Evolutionary conservation across 2,797 vertebrate genomes (phyloP).

Genomic region (Eulemur rubriventer): DNA sequence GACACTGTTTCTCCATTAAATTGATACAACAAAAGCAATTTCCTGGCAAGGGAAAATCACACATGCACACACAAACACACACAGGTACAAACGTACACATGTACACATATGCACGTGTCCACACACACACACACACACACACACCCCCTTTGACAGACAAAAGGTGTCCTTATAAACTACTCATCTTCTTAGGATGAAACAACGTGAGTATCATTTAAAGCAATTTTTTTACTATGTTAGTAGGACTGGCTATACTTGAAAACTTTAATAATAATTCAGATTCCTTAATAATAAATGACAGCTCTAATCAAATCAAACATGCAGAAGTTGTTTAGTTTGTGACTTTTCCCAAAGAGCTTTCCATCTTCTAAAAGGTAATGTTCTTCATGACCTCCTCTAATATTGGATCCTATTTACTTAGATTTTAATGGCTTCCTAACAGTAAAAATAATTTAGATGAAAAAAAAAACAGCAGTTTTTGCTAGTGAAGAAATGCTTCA

Average conservation of each 20-base stretch:
- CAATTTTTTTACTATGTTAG: background rate
- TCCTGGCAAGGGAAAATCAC: conserved; percentile 43
- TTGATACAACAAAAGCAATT: conserved; percentile 55
- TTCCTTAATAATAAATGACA: conserved; percentile 4
- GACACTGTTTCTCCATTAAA: conserved; percentile 70
- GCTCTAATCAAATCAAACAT: background rate
- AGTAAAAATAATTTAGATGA: background rate
- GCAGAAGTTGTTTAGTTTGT: background rate
- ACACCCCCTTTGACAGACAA: background rate
- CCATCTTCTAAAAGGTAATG: background rate
- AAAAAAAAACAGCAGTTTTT: conserved; percentile 33
- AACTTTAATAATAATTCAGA: background rate
- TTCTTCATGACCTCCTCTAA: background rate
- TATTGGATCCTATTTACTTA: background rate
- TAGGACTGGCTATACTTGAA: background rate
- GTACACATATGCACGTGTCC: background rate
- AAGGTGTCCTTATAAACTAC: background rate
- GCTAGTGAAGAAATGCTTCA: conserved; percentile 16
- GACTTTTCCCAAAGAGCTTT: background rate
- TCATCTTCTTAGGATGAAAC: background rate
- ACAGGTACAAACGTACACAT: background rate
- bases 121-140: background rate
- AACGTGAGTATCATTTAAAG: background rate
- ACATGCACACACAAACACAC: background rate
- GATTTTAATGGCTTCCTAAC: conserved; percentile 12